phyloP scores from a whole-genome alignment of 1,140 invertebrate species.

The Telenomus remus region DNA sequence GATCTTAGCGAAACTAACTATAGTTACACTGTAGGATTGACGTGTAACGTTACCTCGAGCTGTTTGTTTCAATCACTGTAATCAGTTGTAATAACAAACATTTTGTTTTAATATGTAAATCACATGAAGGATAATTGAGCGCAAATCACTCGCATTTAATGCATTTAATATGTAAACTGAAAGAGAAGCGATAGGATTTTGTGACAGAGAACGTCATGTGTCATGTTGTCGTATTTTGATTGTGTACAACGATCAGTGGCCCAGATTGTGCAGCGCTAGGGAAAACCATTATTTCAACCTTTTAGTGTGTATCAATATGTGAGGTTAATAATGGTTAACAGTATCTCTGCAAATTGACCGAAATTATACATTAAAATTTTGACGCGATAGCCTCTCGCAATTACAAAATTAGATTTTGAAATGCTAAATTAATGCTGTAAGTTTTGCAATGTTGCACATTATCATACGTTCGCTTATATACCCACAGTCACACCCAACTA shows the following conservation, averaged over 20 bases:
- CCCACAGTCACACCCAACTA: too few species aligned
- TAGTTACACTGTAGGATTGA: too few species aligned
- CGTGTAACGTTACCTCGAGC: background rate
- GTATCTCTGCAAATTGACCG: too few species aligned
- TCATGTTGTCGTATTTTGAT: constrained; percentile 8
- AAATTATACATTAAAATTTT: too few species aligned
- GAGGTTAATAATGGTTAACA: too few species aligned
- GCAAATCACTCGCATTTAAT: constrained; percentile 14
- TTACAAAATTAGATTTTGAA: too few species aligned
- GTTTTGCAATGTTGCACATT: constrained; percentile 2
- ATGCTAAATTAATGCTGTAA: too few species aligned
- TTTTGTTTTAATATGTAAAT: constrained; percentile 19
- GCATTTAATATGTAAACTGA: constrained; percentile 13
- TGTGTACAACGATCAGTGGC: constrained; percentile 3
- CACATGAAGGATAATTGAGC: constrained; percentile 12
- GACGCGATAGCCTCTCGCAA: too few species aligned
- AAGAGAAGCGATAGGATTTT: constrained; percentile 6
- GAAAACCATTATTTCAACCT: constrained; percentile 4
- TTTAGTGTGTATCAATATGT: background rate
- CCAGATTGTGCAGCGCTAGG: background rate
- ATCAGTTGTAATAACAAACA: constrained; percentile 10
- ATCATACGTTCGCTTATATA: too few species aligned
- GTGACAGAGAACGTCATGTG: constrained; percentile 15
- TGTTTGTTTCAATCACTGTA: constrained; percentile 8
- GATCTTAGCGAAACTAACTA: too few species aligned